phyloP scores from a whole-genome alignment of 2,113 vertebrate genomes.

The Rhinolophus ferrumequinum region DNA sequence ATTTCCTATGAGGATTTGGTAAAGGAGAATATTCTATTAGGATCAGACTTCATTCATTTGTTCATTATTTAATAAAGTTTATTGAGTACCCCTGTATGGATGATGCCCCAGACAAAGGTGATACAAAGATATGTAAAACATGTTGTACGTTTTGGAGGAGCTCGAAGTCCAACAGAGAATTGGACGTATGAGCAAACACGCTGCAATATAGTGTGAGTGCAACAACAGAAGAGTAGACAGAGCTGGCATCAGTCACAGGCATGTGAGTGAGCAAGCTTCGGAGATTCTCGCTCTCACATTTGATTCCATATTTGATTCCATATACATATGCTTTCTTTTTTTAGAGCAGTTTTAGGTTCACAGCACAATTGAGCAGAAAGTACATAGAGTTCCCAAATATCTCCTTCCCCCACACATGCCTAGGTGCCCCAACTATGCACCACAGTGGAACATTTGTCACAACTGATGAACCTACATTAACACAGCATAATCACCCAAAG shows the following conservation, averaged over 20 bases:
- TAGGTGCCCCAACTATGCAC: neutral
- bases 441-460: neutral
- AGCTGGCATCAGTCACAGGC: neutral
- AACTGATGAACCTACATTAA: neutral
- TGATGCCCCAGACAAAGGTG: neutral
- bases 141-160: neutral
- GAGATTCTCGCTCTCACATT: neutral
- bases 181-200: neutral
- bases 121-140: neutral
- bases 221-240: neutral
- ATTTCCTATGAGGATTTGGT: neutral
- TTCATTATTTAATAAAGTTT: neutral
- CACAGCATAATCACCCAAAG: neutral
- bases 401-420: neutral
- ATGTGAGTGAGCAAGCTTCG: neutral
- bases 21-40: neutral
- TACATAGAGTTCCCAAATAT: neutral
- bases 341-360: neutral
- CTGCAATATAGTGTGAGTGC: neutral
- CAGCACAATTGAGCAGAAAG: neutral
- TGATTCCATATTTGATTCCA: neutral
- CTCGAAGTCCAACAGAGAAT: neutral
- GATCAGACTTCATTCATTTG: conserved; percentile 19
- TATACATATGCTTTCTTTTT: neutral
- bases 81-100: neutral